phyloP scores from a whole-genome alignment of 2,888 invertebrate species.

The Phasia obesa region DNA sequence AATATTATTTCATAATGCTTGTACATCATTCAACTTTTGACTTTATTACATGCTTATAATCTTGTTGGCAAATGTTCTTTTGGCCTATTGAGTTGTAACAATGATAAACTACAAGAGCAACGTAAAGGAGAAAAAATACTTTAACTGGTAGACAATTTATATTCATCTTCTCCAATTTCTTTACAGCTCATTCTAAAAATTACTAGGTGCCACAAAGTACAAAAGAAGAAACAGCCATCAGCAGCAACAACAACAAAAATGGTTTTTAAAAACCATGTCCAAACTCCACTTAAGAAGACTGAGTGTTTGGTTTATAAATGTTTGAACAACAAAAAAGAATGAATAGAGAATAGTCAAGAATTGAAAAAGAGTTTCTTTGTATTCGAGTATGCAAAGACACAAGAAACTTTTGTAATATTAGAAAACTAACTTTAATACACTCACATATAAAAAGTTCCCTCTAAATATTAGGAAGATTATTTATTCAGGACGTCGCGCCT shows the following conservation, averaged over 20 bases:
- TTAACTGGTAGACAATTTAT: conserved; percentile 40
- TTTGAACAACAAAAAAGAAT: conserved; percentile 40
- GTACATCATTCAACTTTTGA: conserved; percentile 68
- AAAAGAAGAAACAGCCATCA: conserved; percentile 27
- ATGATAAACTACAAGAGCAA: conserved; percentile 62
- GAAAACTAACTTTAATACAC: conserved; percentile 20
- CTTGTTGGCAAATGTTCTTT: conserved; percentile 70
- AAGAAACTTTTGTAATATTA: conserved; percentile 38
- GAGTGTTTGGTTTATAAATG: conserved; percentile 65
- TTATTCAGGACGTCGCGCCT: too few relatives aligned
- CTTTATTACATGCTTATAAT: conserved; percentile 69
- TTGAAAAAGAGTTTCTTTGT: conserved; percentile 45
- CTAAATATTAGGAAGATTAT: neutral
- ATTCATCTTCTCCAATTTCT: conserved; percentile 49
- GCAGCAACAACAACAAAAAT: conserved; percentile 9
- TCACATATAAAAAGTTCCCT: neutral
- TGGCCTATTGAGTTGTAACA: conserved; percentile 70
- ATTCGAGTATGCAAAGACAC: conserved; percentile 56
- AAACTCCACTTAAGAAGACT: conserved; percentile 53
- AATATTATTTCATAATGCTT: conserved; percentile 62
- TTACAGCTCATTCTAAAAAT: conserved; percentile 38
- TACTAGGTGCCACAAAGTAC: conserved; percentile 63
- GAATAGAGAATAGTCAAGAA: conserved; percentile 18
- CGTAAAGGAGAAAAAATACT: conserved; percentile 14
- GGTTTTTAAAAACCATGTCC: conserved; percentile 46